These are phyloP conservation scores for Buathra laborator DNA, from an alignment of 2,888 invertebrate genomes.

Conservation along the genomic window DNA sequence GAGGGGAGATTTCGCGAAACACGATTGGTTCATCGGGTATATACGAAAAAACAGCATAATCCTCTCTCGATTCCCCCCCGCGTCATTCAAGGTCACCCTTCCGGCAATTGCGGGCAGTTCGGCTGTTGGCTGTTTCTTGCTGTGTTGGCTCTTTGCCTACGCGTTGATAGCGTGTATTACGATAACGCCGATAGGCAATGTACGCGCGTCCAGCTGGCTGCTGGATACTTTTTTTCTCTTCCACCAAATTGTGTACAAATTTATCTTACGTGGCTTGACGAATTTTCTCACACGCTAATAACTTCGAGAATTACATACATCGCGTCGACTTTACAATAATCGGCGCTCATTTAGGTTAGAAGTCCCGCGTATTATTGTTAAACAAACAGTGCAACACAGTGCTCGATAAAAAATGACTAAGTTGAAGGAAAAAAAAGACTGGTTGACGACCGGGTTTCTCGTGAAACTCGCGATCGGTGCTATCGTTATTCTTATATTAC, in stretches of 20 bases:
- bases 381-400: background rate
- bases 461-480: slow-evolving; percentile 72
- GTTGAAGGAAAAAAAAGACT: slow-evolving; percentile 33
- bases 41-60: background rate
- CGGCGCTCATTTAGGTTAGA: background rate
- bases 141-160: background rate
- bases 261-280: background rate
- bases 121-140: background rate
- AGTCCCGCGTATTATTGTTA: background rate
- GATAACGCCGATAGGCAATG: slow-evolving; percentile 12
- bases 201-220: background rate
- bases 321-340: background rate
- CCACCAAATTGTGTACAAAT: background rate
- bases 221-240: background rate
- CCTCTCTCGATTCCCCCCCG: background rate
- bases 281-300: background rate
- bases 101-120: background rate
- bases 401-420: slow-evolving; percentile 36
- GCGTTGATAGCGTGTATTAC: background rate
- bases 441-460: slow-evolving; percentile 55
- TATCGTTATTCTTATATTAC: slow-evolving; percentile 79
- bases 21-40: too few species aligned
- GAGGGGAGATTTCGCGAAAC: too few species aligned
- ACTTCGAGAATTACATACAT: background rate
- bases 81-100: background rate